Base-by-base conservation (phyloP, 1,140 invertebrate genomes). In the Arctopsyche grandis region DNA sequence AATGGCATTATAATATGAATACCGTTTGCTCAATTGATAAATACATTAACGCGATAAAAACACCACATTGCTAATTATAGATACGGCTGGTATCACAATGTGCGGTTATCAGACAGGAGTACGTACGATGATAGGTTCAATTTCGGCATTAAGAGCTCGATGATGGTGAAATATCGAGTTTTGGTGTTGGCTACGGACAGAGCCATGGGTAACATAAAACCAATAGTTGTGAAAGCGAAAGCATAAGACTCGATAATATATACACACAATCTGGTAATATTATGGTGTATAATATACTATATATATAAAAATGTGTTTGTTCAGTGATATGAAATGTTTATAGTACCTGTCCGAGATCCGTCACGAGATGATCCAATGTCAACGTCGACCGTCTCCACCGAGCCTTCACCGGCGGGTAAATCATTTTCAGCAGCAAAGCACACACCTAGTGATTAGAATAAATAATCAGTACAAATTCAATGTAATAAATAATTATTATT, bases 341-440 rank as follows among this genome's bases (percentile, higher is more conserved):
- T 29, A 76, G 85, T 88, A 95, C 94, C 94, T 89, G 96, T 97
- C 88, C 93, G 90, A 12, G 94, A 96, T 77, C 90, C 95, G 86
- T 97, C 95, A 83, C 92, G 90, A 78, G 92, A 94, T 29, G 93
- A 91, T 4, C 95, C 95, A 60, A 97, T 86, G 87, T 97, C 93
- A 48, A 90, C 83, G 56, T 96, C 94, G 22, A 96, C 91, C 16
- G 85, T 90, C 83, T 89, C 88, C 4, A 85, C 85, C 10, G 86
- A 89, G 73, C 85, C 88, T 75, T 89, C 86, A 21, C 79, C 79
- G 0, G 29, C 69, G 5, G 77, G 71, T n/a, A 79, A 29, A 80
- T 89, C 88, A 76, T 87, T 85, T 5, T 86, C 85, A n/a, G 83
- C 85, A 21, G 84, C 84, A 69, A 82, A 46, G 9, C 85, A 84